Conservation (phyloP, 2,113 vertebrate species). For the Paratilapia polleni region DNA sequence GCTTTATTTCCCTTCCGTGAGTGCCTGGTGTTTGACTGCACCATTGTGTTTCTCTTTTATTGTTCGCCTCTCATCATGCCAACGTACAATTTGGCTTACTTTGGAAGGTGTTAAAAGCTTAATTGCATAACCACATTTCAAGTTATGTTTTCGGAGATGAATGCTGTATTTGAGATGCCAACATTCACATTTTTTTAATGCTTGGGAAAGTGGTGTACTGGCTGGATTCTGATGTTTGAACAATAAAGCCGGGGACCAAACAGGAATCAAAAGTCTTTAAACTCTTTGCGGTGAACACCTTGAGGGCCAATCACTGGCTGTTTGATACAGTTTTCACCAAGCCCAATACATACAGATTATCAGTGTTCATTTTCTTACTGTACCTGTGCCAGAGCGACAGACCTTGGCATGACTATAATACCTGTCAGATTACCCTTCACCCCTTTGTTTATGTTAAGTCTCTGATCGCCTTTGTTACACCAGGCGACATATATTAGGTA, state of each 20-base stretch:
- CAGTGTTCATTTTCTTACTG: conserved; percentile 30
- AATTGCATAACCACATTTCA: conserved; percentile 37
- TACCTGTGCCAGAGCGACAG: conserved; percentile 47
- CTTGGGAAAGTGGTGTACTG: conserved; percentile 26
- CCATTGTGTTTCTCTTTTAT: conserved; percentile 68
- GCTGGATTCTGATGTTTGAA: conserved; percentile 8
- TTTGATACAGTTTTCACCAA: conserved; percentile 8
- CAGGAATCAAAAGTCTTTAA: conserved; percentile 16
- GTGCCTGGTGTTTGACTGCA: conserved; percentile 43
- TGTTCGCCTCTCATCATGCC: conserved; percentile 49
- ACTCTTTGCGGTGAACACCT: not conserved
- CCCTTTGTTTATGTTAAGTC: conserved; percentile 15
- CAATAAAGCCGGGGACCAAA: not conserved
- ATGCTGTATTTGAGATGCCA: not conserved
- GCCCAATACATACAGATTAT: conserved; percentile 5
- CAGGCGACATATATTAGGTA: conserved; percentile 13
- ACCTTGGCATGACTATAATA: conserved; percentile 36
- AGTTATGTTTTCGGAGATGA: conserved; percentile 21
- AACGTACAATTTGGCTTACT: conserved; percentile 36
- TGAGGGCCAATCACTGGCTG: not conserved
- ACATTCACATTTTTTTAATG: not conserved
- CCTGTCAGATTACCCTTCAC: not conserved
- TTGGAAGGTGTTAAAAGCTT: conserved; percentile 54
- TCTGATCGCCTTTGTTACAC: conserved; percentile 10
- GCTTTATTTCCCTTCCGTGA: conserved; percentile 60